A percentile compares a stretch with the other conserved stretches of the same genome.
Conservation (phyloP, 1,140 invertebrate species). For the Drosophila hydei region DNA sequence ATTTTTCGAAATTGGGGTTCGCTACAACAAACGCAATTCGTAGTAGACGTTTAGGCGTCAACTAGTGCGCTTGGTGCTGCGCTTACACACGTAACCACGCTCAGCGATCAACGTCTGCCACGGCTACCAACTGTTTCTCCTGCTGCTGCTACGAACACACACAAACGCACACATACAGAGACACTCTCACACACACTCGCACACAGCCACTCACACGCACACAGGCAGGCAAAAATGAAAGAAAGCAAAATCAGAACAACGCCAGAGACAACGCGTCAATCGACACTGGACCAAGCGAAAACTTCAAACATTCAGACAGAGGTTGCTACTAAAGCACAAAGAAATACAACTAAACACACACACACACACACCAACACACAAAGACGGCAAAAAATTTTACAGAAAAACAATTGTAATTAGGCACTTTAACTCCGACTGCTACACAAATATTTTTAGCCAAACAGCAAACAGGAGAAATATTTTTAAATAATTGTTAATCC, state of each 20-base stretch:
- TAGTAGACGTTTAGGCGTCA: conserved; percentile 85
- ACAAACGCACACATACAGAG: background rate
- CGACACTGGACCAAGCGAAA: conserved; percentile 47
- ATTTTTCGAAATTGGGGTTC: conserved; percentile 84
- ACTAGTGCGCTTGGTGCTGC: conserved; percentile 84
- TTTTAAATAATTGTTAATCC: conserved; percentile 14
- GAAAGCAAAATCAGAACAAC: conserved; percentile 50
- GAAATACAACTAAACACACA: background rate
- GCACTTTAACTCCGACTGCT: conserved; percentile 11
- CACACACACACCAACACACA: background rate
- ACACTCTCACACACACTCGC: conserved; percentile 1
- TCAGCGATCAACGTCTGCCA: conserved; percentile 41
- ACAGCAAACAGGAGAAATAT: conserved; percentile 6
- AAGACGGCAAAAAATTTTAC: background rate
- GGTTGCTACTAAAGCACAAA: background rate
- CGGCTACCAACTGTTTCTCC: conserved; percentile 49
- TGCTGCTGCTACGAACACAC: conserved; percentile 1
- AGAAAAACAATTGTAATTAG: conserved; percentile 31
- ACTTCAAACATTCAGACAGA: conserved; percentile 8
- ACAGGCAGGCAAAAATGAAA: conserved; percentile 25
- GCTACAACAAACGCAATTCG: conserved; percentile 84
- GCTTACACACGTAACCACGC: conserved; percentile 74
- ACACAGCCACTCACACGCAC: conserved; percentile 17
- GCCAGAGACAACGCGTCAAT: conserved; percentile 29
- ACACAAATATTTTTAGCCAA: conserved; percentile 52